Percentiles rank a stretch among this genome's conserved stretches.
phyloP scores from a whole-genome alignment of 2,797 vertebrate species.

The Petrocephalus sullivani region DNA sequence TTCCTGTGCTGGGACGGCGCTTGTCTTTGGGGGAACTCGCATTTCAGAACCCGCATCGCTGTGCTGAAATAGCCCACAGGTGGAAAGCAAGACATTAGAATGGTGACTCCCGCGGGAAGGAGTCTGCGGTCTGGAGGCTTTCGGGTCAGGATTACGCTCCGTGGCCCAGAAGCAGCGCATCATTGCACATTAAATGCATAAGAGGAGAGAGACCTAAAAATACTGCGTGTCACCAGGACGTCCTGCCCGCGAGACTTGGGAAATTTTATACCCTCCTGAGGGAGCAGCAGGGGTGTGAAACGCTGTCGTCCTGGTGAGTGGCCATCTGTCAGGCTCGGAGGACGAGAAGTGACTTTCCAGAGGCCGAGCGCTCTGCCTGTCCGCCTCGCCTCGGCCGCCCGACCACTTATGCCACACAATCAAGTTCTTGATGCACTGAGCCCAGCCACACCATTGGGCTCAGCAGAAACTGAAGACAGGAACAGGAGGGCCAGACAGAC shows the following conservation, averaged over 20 bases:
- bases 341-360: background rate
- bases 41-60: background rate
- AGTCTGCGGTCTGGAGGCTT: background rate
- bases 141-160: background rate
- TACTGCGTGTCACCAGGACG: background rate
- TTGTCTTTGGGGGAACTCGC: slow-evolving; percentile 6
- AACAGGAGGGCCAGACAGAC: background rate
- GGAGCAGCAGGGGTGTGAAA: background rate
- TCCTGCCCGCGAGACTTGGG: background rate
- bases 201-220: background rate
- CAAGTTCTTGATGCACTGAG: background rate
- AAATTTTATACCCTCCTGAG: slow-evolving; percentile 1
- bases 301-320: background rate
- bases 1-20: background rate
- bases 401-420: background rate
- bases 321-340: slow-evolving; percentile 10
- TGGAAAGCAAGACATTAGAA: background rate
- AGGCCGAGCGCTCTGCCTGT: background rate
- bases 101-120: background rate
- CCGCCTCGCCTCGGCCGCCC: background rate
- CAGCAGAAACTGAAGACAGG: background rate
- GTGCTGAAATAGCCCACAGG: background rate
- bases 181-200: background rate
- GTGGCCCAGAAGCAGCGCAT: background rate
- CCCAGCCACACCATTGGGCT: background rate